These are phyloP conservation scores for Camponotus floridanus DNA, from an alignment of 1,140 invertebrate species.

Conservation along the genomic window DNA sequence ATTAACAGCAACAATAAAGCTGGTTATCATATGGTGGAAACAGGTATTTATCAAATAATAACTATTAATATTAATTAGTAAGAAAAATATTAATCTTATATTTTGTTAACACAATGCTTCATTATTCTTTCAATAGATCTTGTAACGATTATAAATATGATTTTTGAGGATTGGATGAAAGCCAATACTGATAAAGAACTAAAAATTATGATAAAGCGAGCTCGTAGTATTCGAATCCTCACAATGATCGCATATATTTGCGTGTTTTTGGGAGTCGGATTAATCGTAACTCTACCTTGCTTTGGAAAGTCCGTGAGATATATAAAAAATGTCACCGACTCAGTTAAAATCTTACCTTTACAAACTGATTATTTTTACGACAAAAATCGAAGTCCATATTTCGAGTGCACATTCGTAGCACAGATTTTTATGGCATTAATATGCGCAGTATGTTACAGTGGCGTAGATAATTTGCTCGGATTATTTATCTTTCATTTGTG, in stretches of 20 bases:
- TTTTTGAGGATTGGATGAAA: constrained; percentile 18
- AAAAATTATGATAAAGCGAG: constrained; percentile 15
- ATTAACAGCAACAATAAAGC: background rate
- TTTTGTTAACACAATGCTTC: background rate
- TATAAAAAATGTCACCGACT: constrained; percentile 46
- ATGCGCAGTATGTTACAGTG: background rate
- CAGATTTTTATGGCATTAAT: background rate
- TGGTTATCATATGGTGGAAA: constrained; percentile 7
- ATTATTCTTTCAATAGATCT: constrained; percentile 9
- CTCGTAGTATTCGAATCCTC: background rate
- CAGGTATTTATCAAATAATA: background rate
- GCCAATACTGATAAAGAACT: constrained; percentile 14
- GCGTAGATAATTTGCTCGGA: constrained; percentile 16
- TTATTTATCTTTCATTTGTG: constrained; percentile 28
- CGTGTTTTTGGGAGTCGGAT: background rate
- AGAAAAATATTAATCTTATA: background rate
- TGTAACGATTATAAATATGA: background rate
- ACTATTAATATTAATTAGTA: too few relatives aligned
- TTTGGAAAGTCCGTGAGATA: constrained; percentile 24
- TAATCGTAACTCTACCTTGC: background rate
- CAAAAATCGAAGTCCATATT: constrained; percentile 5
- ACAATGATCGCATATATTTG: background rate
- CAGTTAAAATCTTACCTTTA: background rate
- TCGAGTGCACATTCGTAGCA: background rate
- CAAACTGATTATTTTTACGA: constrained; percentile 23